phyloP scores from a whole-genome alignment of 2,888 invertebrate species.

The Apodemia duryi region DNA sequence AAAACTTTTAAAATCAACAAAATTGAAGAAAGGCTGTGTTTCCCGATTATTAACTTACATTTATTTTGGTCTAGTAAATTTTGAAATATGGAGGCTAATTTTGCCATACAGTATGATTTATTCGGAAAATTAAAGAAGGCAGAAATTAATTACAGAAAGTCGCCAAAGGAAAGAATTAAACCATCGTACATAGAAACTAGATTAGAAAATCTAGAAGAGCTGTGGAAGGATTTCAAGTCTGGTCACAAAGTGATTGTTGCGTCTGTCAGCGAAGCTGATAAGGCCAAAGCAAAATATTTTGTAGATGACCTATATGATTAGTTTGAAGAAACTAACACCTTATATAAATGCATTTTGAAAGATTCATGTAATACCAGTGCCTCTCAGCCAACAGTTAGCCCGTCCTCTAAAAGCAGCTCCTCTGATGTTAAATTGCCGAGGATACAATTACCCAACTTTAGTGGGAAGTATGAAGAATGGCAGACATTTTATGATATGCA shows the following conservation, averaged over 20 bases:
- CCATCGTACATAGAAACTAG: background rate
- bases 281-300: background rate
- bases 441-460: no score
- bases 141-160: background rate
- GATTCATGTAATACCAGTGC: background rate
- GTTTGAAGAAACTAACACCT: background rate
- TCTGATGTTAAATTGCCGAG: background rate
- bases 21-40: no score
- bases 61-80: no score
- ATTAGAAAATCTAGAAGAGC: background rate
- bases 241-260: background rate
- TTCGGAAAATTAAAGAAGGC: background rate
- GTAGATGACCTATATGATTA: background rate
- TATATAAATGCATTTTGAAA: background rate
- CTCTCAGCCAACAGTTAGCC: background rate
- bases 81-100: no score
- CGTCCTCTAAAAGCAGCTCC: background rate
- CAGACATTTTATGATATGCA: background rate
- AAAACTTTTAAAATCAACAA: no score
- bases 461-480: no score
- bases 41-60: no score
- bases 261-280: background rate
- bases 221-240: background rate
- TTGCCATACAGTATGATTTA: no score
- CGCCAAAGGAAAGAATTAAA: background rate